These are phyloP conservation scores for Lepidostoma basale DNA, from an alignment of 1,140 invertebrate genomes.

Conservation along the genomic window DNA sequence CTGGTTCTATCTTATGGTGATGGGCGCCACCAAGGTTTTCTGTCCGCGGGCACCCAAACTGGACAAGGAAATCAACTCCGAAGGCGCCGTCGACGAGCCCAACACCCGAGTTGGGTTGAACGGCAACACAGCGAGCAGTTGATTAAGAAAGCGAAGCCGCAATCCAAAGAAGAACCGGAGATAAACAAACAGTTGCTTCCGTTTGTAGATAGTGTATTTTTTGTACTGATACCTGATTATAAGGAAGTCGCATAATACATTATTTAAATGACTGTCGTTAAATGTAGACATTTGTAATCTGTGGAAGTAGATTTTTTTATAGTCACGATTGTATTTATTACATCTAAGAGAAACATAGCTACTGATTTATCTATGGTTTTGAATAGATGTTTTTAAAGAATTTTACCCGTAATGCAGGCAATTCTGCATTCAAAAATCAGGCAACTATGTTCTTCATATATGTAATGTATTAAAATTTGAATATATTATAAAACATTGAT, in stretches of 20 bases:
- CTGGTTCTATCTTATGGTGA: conserved; percentile 73
- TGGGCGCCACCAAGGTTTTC: conserved; percentile 66
- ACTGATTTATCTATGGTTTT: no score
- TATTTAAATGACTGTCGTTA: no score
- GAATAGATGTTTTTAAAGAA: no score
- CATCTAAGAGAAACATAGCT: no score
- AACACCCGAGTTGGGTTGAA: conserved; percentile 8
- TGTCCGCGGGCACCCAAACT: conserved; percentile 13
- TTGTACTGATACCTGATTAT: conserved; percentile 10
- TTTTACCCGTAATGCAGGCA: no score
- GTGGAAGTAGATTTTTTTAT: no score
- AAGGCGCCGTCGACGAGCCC: background rate
- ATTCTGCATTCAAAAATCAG: no score
- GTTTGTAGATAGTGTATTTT: conserved; percentile 20
- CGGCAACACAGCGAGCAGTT: conserved; percentile 31
- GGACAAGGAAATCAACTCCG: background rate
- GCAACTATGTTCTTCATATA: no score
- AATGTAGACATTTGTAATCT: no score
- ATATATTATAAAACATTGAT: no score
- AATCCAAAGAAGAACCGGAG: conserved; percentile 19
- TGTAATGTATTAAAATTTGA: no score
- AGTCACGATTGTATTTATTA: no score
- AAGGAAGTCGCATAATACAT: background rate
- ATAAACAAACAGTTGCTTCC: background rate
- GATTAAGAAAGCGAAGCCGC: conserved; percentile 35